Evolutionary conservation across 2,797 vertebrate genomes (phyloP), one percentile per base, ranked within the genome.

Genomic region (Poecilia picta): DNA sequence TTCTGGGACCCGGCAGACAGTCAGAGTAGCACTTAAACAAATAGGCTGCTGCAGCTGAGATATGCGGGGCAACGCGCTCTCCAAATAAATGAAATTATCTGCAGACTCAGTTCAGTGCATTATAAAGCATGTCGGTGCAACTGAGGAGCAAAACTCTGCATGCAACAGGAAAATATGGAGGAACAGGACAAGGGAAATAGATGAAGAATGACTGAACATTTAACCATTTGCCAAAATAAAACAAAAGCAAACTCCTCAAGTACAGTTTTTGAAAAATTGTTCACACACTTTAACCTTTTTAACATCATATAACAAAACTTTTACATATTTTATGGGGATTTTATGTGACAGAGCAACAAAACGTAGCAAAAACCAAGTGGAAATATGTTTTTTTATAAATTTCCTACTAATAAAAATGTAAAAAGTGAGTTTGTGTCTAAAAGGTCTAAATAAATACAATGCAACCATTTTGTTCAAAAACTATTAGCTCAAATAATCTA

Each of bases 41-140:
- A 87, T 84, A 78, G 46, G 81, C 80, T 68, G 68, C 85, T 39
- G 51, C 75, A 80, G 86, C 72, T 84, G 83, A 90, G 90, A 91
- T 90, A 90, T 89, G 86, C 86, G 89, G 81, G 84, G 86, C 78
- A 28, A 79, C 28, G 0, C 13, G 8, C 87, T 81, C 83, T 84
- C 15, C 3, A 76, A 89, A 89, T 76, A 89, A 91, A 95, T 94
- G 82, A 79, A 88, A 92, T 84, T 90, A 94, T 93, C 91, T 73
- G 70, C 76, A 18, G 86, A 86, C 86, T 77, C 74, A 53, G 74
- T 78, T 87, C 80, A 78, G 89, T 76, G 86, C 86, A 84, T 91
- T 89, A 91, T 83, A 78, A 75, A 81, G 57, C 57, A 64, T 82
- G 89, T 85, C 86, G 77, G 74, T 25, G 33, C 80, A 78, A 81